Evolutionary conservation across 30 jellyfish, hydroid and myxozoan genomes (phyloP).

Genomic region (Aurelia aurita): DNA sequence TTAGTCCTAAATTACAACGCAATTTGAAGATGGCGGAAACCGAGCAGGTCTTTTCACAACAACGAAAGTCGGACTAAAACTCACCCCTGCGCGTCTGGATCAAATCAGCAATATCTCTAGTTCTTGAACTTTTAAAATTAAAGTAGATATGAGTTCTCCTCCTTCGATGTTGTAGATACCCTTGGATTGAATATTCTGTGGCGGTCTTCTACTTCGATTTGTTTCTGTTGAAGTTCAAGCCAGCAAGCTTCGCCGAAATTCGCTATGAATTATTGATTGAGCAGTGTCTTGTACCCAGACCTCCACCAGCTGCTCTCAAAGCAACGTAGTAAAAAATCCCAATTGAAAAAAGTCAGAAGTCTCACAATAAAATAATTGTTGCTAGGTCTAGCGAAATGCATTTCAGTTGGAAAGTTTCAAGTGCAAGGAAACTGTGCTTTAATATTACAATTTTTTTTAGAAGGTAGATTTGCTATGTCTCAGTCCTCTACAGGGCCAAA

Average conservation of each 20-base stretch:
- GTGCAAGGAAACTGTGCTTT: too few species aligned
- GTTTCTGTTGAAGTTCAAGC: slow-evolving; percentile 37
- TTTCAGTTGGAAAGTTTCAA: too few species aligned
- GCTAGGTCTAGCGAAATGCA: too few species aligned
- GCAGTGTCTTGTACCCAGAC: slow-evolving; percentile 41
- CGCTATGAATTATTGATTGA: slow-evolving; percentile 48
- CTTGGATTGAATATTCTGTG: slow-evolving; percentile 8
- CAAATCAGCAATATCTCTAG: slow-evolving; percentile 7
- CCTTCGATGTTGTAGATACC: slow-evolving; percentile 28
- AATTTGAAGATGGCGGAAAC: slow-evolving; percentile 85
- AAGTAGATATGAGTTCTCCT: slow-evolving; percentile 1
- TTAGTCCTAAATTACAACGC: slow-evolving; percentile 59
- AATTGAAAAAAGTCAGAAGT: too few species aligned
- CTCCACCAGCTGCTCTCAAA: slow-evolving; percentile 51
- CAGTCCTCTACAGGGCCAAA: too few species aligned
- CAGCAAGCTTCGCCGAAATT: slow-evolving; percentile 64
- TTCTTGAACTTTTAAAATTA: not conserved
- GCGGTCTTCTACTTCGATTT: not conserved
- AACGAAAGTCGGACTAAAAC: not conserved
- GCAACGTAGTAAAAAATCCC: too few species aligned
- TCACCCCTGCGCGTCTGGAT: slow-evolving; percentile 87
- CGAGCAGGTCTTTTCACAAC: slow-evolving; percentile 43
- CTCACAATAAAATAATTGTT: too few species aligned
- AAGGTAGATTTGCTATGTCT: too few species aligned
- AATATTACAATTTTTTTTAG: too few species aligned